phyloP scores from a whole-genome alignment of 2,888 invertebrate genomes.

The Tetranychus piercei region DNA sequence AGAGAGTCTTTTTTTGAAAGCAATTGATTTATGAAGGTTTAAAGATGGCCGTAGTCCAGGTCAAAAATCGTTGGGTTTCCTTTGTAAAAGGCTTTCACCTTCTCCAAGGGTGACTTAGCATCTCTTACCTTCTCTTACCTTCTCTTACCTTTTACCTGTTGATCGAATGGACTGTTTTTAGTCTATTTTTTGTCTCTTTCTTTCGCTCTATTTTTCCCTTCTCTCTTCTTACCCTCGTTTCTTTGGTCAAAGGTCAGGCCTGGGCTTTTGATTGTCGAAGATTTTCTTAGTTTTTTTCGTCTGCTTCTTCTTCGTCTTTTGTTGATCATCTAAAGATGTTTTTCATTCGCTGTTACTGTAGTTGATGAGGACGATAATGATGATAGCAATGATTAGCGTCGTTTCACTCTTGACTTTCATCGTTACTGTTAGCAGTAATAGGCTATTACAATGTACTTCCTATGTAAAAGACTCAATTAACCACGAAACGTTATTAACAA shows the following conservation, averaged over 20 bases:
- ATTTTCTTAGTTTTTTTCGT: not conserved
- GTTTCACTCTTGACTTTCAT: too few relatives aligned
- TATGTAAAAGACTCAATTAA: too few relatives aligned
- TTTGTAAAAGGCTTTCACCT: not conserved
- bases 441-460: too few relatives aligned
- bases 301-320: not conserved
- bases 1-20: not conserved
- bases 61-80: not conserved
- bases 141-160: constrained; percentile 4
- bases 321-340: too few relatives aligned
- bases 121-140: constrained; percentile 10
- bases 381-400: too few relatives aligned
- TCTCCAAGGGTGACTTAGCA: not conserved
- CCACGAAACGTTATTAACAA: too few relatives aligned
- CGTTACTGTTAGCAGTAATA: not conserved
- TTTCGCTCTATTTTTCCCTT: not conserved
- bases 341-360: too few relatives aligned
- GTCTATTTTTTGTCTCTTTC: constrained; percentile 7
- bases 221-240: not conserved
- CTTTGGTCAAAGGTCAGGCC: not conserved
- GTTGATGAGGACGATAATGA: too few relatives aligned
- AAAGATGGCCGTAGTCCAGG: not conserved
- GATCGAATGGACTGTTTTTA: not conserved
- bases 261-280: not conserved
- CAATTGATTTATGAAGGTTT: not conserved